Percentiles rank a stretch among this genome's conserved stretches.
Conservation (phyloP, 2,113 vertebrate species). For the Colistium nudipinnis region DNA sequence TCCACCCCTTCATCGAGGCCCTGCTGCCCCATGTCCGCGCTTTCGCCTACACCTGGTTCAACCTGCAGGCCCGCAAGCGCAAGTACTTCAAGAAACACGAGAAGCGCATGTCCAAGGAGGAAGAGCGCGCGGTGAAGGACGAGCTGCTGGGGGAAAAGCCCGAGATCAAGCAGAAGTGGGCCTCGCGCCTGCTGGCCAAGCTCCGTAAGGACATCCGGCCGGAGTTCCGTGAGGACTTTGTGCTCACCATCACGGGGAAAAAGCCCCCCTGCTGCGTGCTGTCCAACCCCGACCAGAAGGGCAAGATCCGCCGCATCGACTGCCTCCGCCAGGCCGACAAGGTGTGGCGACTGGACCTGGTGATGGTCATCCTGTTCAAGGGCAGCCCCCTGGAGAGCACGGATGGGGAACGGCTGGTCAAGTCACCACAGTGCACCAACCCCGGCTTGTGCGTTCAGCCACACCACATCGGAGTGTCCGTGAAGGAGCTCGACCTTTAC, state of each 20-base stretch:
- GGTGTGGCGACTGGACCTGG: conserved; percentile 99
- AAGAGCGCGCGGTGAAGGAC: conserved; percentile 97
- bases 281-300: conserved; percentile 99
- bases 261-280: conserved; percentile 97
- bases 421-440: conserved; percentile 97
- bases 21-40: conserved; percentile 97
- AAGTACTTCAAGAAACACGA: conserved; percentile 99
- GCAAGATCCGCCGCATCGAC: conserved; percentile 98
- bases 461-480: conserved; percentile 98
- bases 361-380: conserved; percentile 99
- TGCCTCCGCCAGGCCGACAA: conserved; percentile 98
- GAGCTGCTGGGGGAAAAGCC: conserved; percentile 95
- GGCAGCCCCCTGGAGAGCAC: conserved; percentile 98
- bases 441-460: conserved; percentile 97
- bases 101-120: conserved; percentile 98
- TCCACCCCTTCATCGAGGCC: conserved; percentile 98
- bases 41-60: conserved; percentile 98
- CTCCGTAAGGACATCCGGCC: conserved; percentile 98
- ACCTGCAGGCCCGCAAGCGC: conserved; percentile 98
- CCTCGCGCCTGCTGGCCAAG: conserved; percentile 96
- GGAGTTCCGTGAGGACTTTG: conserved; percentile 98
- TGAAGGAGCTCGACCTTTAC: conserved; percentile 99
- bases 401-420: conserved; percentile 95
- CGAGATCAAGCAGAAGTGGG: conserved; percentile 99
- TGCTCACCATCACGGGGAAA: conserved; percentile 96